A percentile compares a stretch with the other conserved stretches of the same genome.
phyloP scores from a whole-genome alignment of 2,797 vertebrate genomes.

The Antrozous pallidus region DNA sequence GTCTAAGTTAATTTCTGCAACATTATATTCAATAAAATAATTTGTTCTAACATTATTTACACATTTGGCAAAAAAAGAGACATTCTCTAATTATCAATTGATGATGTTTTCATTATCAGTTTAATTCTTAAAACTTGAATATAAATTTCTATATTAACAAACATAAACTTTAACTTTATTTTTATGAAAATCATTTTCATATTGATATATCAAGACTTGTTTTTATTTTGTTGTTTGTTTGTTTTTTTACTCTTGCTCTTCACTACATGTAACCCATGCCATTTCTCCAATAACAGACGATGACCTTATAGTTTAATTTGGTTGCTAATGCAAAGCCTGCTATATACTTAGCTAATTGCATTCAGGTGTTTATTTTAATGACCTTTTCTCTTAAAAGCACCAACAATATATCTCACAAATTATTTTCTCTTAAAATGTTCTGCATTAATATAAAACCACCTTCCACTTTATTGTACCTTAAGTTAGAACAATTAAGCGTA shows the following conservation, averaged over 20 bases:
- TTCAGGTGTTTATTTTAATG: slow-evolving; percentile 78
- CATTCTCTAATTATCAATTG: neutral
- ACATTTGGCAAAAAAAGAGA: neutral
- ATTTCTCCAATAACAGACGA: slow-evolving; percentile 16
- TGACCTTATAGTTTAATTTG: slow-evolving; percentile 50
- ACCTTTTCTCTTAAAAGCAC: slow-evolving; percentile 77
- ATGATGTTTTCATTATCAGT: neutral
- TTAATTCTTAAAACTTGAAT: neutral
- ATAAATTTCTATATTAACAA: neutral
- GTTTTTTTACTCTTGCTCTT: neutral
- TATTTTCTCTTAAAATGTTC: slow-evolving; percentile 76
- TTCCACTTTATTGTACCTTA: slow-evolving; percentile 76
- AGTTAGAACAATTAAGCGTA: slow-evolving; percentile 68
- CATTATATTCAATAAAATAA: neutral
- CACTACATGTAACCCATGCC: neutral
- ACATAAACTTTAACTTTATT: neutral
- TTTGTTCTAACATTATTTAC: neutral
- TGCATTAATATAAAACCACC: slow-evolving; percentile 75
- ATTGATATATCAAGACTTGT: neutral
- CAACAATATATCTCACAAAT: slow-evolving; percentile 81
- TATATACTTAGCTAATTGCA: slow-evolving; percentile 76
- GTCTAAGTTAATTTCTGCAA: neutral
- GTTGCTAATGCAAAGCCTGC: slow-evolving; percentile 70
- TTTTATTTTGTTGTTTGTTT: neutral
- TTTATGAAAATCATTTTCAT: neutral